Percentiles rank a stretch among this genome's conserved stretches.
Conservation (phyloP, 2,113 vertebrate genomes). For the Ibidorhyncha struthersii region DNA sequence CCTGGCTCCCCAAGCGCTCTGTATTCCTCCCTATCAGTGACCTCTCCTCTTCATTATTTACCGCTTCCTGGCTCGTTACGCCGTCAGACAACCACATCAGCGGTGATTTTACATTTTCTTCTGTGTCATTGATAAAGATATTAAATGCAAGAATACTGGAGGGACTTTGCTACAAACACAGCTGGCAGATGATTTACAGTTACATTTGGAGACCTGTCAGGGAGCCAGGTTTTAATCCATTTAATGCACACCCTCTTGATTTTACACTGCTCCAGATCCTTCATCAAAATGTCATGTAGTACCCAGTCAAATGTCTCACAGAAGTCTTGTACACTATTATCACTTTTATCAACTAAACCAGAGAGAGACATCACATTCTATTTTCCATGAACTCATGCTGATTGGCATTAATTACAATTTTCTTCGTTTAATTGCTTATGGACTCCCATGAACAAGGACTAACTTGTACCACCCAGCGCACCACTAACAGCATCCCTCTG, state of each 20-base stretch:
- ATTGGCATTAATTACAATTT: slow-evolving; percentile 46
- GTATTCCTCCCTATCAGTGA: background rate
- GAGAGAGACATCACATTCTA: slow-evolving; percentile 36
- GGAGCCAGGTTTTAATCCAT: slow-evolving; percentile 63
- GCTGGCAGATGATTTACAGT: slow-evolving; percentile 64
- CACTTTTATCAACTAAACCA: slow-evolving; percentile 35
- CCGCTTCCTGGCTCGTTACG: background rate
- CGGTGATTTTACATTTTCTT: slow-evolving; percentile 37
- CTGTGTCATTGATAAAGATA: slow-evolving; percentile 55
- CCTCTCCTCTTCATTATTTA: slow-evolving; percentile 20
- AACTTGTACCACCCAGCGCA: background rate
- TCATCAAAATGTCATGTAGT: slow-evolving; percentile 57
- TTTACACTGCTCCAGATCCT: slow-evolving; percentile 58
- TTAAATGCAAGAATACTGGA: slow-evolving; percentile 45
- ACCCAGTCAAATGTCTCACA: slow-evolving; percentile 32
- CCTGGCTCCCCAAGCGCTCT: background rate
- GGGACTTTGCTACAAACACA: slow-evolving; percentile 47
- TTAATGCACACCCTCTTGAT: slow-evolving; percentile 56
- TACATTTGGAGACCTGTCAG: slow-evolving; percentile 63
- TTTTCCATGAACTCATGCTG: slow-evolving; percentile 45
- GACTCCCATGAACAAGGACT: background rate
- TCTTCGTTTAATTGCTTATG: slow-evolving; percentile 17
- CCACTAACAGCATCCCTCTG: background rate
- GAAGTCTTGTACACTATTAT: slow-evolving; percentile 18
- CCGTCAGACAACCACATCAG: slow-evolving; percentile 2